Base-by-base conservation (phyloP, 2,797 vertebrate species). In the Sus cebifrons region DNA sequence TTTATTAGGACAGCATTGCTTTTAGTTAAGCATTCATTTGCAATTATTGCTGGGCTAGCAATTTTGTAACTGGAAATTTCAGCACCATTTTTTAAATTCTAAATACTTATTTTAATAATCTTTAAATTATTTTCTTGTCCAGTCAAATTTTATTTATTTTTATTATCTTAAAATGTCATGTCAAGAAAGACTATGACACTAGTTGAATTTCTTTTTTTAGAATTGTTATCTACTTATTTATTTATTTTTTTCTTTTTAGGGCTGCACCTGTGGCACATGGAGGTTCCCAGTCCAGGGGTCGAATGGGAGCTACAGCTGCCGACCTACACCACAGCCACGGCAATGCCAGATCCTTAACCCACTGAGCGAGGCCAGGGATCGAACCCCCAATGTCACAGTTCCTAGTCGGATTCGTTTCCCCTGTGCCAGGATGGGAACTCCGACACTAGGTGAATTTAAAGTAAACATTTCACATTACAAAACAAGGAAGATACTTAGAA, bases 81-180 rank as follows among this genome's bases (percentile, higher is more conserved):
- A 86, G 10, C 20, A 82, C 17, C 0, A 2, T 36, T 29, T 60
- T 13, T n/a, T 40, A 27, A 91, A 91, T 1, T 68, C 58, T 67
- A 56, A 36, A 36, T 25, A 70, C 44, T 58, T 68, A 82, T 40
- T 79, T 91, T 84, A 56, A 64, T 36, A 10, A 58, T 32, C n/a
- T 44, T 81, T 79, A 25, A 64, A 29, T 77, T 23, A 83, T 40
- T 77, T 71, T 56, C 13, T 65, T 90, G 44, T n/a, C 44, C 17
- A 82, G 8, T 67, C 91, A 65, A 52, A 21, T 70, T 92, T 71
- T 67, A 74, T 82, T 67, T 29, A 85, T 62, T 65, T 96, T 86
- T 49, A 82, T 54, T 44, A 75, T 70, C 86, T 91, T 56, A 49
- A 96, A 86, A 44, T 67, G 17, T n/a, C 20, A 94, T 68, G 20